Conservation (phyloP, 1,140 invertebrate species). For the Nylanderia fulva region DNA sequence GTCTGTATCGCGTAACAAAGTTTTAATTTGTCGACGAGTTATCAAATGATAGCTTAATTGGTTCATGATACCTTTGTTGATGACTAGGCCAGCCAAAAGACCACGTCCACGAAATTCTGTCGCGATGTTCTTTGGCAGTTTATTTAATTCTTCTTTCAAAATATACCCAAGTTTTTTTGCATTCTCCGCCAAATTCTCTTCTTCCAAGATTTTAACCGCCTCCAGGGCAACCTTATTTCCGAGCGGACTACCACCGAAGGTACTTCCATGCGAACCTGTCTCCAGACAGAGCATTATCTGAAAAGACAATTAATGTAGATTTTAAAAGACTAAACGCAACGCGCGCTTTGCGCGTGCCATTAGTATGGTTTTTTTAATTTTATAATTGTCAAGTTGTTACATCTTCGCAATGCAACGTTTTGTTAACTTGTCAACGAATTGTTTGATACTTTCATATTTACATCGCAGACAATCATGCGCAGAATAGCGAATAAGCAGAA, state of each 20-base stretch:
- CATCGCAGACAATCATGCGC: too few species aligned
- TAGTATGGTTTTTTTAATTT: too few species aligned
- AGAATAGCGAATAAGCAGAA: too few species aligned
- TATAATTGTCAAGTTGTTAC: too few species aligned
- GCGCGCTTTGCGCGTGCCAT: too few species aligned
- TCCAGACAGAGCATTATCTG: constrained; percentile 91
- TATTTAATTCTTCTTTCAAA: constrained; percentile 87
- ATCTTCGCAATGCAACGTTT: too few species aligned
- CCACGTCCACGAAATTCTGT: constrained; percentile 91
- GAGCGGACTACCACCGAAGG: constrained; percentile 94
- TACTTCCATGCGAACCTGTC: constrained; percentile 94
- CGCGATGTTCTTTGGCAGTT: constrained; percentile 89
- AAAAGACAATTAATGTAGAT: constrained; percentile 72
- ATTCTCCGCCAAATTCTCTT: constrained; percentile 92
- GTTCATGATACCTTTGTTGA: constrained; percentile 87
- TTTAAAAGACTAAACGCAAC: too few species aligned
- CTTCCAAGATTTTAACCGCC: constrained; percentile 88
- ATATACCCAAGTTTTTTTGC: constrained; percentile 89
- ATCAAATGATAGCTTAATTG: background rate
- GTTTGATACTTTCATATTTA: too few species aligned
- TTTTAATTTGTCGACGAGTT: constrained; percentile 16
- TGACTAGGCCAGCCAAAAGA: constrained; percentile 92
- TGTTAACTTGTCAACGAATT: too few species aligned
- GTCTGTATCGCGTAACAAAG: background rate
- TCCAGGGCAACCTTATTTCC: constrained; percentile 89